Percentiles rank a stretch among this genome's conserved stretches.
Evolutionary conservation across 2,888 invertebrate species (phyloP).

Genomic region (Ptilodon capucinus): DNA sequence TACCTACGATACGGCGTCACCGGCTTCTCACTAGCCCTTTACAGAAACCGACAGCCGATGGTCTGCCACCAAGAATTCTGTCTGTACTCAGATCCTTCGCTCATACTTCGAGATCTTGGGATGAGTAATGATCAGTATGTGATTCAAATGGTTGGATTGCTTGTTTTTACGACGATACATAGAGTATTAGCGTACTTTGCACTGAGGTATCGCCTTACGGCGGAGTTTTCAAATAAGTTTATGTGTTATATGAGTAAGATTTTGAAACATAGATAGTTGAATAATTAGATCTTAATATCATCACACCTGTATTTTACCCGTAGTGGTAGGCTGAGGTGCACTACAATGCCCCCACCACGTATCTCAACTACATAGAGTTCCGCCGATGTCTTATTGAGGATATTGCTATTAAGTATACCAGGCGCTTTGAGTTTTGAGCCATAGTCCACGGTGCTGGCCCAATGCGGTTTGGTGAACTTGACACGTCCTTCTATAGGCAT

Average conservation of each 20-base stretch:
- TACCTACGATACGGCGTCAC: conserved; percentile 87
- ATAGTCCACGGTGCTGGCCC: too few species aligned
- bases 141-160: conserved; percentile 81
- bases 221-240: conserved; percentile 80
- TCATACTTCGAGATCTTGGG: conserved; percentile 86
- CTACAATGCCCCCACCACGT: too few species aligned
- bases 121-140: conserved; percentile 75
- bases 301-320: too few species aligned
- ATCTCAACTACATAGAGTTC: too few species aligned
- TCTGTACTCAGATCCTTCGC: conserved; percentile 81
- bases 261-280: conserved; percentile 74
- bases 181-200: conserved; percentile 80
- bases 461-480: too few species aligned
- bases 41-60: conserved; percentile 81
- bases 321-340: too few species aligned
- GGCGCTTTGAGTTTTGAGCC: too few species aligned
- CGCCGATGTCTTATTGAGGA: too few species aligned
- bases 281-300: neutral
- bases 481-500: too few species aligned
- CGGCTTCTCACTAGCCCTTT: conserved; percentile 83
- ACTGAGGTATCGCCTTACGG: conserved; percentile 81
- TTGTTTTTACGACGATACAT: conserved; percentile 81
- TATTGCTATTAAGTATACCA: too few species aligned
- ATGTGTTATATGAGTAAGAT: conserved; percentile 80
- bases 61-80: conserved; percentile 82